Conservation (phyloP, 2,888 invertebrate genomes). For the Oxystoma pomonae region DNA sequence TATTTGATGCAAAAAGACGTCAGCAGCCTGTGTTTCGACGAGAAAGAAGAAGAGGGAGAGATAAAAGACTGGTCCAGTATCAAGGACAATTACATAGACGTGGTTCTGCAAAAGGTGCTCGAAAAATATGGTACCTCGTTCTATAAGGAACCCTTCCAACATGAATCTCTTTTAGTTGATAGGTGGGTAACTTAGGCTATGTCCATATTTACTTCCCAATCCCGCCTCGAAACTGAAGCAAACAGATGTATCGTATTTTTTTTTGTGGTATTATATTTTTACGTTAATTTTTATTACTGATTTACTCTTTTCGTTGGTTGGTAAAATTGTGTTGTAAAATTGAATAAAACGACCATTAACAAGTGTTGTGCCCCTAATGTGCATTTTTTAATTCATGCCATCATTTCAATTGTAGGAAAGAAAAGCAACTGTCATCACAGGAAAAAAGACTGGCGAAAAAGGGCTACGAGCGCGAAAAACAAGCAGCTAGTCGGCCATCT, state of each 20-base stretch:
- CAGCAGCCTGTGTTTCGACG: slow-evolving; percentile 85
- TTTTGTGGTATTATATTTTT: too few species aligned
- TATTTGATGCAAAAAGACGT: slow-evolving; percentile 86
- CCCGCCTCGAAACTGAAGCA: too few species aligned
- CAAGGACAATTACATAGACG: slow-evolving; percentile 74
- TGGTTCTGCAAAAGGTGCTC: slow-evolving; percentile 72
- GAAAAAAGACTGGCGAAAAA: slow-evolving; percentile 92
- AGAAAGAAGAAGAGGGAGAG: slow-evolving; percentile 82
- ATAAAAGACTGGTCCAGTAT: slow-evolving; percentile 67
- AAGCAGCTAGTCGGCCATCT: slow-evolving; percentile 54
- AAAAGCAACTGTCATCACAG: slow-evolving; percentile 87
- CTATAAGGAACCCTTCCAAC: slow-evolving; percentile 88
- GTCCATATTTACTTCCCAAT: too few species aligned
- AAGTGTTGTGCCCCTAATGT: too few species aligned
- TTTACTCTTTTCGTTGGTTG: too few species aligned
- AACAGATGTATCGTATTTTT: too few species aligned
- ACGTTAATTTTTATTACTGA: too few species aligned
- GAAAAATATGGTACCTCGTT: slow-evolving; percentile 59
- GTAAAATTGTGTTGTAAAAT: too few species aligned
- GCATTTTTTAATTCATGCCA: too few species aligned
- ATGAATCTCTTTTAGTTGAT: slow-evolving; percentile 91
- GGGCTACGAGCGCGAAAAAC: slow-evolving; percentile 91
- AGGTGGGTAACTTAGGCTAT: not conserved
- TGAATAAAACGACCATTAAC: too few species aligned
- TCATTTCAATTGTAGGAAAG: slow-evolving; percentile 72